A percentile compares a stretch with the other conserved stretches of the same genome.
Conservation (phyloP, 1,140 invertebrate genomes). For the Brachionus plicatilis region DNA sequence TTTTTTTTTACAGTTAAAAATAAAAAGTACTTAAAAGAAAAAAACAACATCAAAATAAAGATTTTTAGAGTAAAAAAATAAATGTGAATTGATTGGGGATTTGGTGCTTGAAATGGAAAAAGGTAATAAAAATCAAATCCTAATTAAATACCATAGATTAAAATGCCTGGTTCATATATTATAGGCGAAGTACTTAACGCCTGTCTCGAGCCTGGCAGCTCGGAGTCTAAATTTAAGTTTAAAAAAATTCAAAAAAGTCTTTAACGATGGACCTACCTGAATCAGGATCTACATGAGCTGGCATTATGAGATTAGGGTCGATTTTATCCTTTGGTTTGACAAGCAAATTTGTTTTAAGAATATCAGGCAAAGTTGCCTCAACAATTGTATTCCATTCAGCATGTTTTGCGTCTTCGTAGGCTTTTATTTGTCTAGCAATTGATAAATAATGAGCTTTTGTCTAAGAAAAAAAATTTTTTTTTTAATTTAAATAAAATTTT, state of each 20-base stretch:
- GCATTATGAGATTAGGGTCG: constrained; percentile 17
- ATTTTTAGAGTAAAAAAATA: too few relatives aligned
- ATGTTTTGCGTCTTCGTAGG: constrained; percentile 65
- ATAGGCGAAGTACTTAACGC: background rate
- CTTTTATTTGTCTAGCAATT: constrained; percentile 68
- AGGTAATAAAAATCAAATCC: background rate
- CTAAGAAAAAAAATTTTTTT: constrained; percentile 50
- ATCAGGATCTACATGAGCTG: constrained; percentile 2
- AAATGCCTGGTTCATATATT: background rate
- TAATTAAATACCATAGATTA: constrained; percentile 9
- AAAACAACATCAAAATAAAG: too few relatives aligned
- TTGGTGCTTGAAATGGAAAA: too few relatives aligned
- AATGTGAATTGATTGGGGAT: too few relatives aligned
- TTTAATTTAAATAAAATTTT: background rate
- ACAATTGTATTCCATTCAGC: constrained; percentile 50
- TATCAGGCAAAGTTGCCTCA: constrained; percentile 48
- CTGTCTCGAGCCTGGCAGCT: background rate
- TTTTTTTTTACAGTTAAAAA: too few relatives aligned
- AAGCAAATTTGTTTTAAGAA: constrained; percentile 53
- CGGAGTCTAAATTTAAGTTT: background rate
- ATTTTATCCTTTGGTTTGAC: constrained; percentile 44
- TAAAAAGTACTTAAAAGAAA: too few relatives aligned
- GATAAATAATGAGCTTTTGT: constrained; percentile 70
- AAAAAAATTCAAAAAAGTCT: background rate
- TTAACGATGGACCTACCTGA: background rate